Conservation (phyloP, 2,888 invertebrate genomes). For the Tribolium freemani region DNA sequence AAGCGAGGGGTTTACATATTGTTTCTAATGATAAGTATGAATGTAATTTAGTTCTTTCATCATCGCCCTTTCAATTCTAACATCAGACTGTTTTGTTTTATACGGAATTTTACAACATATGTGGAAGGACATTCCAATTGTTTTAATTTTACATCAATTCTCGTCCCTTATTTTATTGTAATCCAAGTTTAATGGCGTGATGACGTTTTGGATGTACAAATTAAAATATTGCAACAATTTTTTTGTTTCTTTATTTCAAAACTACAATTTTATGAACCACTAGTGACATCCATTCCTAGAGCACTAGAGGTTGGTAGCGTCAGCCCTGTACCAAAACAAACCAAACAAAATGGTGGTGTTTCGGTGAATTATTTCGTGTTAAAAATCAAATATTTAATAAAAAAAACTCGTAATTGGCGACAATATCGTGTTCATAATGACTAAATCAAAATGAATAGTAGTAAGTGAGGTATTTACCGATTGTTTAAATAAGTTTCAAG, state of each 20-base stretch:
- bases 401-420: too few relatives aligned
- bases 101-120: constrained; percentile 8
- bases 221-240: constrained; percentile 1
- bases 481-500: not conserved
- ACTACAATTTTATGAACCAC: too few relatives aligned
- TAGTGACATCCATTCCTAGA: too few relatives aligned
- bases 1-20: too few relatives aligned
- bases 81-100: constrained; percentile 28
- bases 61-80: too few relatives aligned
- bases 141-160: constrained; percentile 5
- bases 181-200: not conserved
- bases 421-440: not conserved
- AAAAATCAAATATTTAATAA: too few relatives aligned
- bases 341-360: not conserved
- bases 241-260: not conserved
- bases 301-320: not conserved
- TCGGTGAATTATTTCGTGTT: not conserved
- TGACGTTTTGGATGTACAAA: constrained; percentile 25
- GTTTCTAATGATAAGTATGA: constrained; percentile 20
- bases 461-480: not conserved
- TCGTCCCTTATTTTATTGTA: constrained; percentile 2
- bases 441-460: not conserved
- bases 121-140: not conserved
- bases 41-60: constrained; percentile 14
- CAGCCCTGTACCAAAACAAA: not conserved